phyloP scores from a whole-genome alignment of 2,113 vertebrate genomes.

The Phaethornis superciliosus region DNA sequence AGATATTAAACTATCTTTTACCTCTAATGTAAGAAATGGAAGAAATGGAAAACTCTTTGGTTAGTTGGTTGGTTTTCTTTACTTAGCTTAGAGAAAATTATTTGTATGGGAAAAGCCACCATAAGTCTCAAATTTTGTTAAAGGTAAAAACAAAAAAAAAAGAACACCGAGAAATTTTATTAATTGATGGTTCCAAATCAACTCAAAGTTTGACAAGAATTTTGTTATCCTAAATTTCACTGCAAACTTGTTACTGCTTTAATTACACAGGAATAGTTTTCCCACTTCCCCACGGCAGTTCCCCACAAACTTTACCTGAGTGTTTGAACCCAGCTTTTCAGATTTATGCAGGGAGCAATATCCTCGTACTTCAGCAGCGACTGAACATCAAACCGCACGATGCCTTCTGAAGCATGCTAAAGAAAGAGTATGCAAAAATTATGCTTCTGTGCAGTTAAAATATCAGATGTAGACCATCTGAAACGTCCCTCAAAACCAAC shows the following conservation, averaged over 20 bases:
- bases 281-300: neutral
- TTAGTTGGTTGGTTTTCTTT: neutral
- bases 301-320: conserved; percentile 82
- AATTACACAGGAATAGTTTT: neutral
- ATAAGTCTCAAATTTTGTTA: neutral
- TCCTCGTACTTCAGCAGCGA: conserved; percentile 94
- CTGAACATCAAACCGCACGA: conserved; percentile 90
- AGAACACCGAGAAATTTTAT: neutral
- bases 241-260: neutral
- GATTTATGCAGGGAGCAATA: conserved; percentile 89
- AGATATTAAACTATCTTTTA: neutral
- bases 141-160: neutral
- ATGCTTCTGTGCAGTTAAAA: neutral
- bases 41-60: neutral
- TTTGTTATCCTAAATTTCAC: neutral
- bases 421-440: neutral
- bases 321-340: conserved; percentile 98
- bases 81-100: neutral
- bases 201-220: neutral
- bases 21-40: neutral
- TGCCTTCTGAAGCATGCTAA: conserved; percentile 94
- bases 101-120: neutral
- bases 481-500: neutral
- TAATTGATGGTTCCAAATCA: neutral
- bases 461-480: neutral